Base-by-base conservation (phyloP, 2,888 invertebrate genomes). In the Clanis bilineata region DNA sequence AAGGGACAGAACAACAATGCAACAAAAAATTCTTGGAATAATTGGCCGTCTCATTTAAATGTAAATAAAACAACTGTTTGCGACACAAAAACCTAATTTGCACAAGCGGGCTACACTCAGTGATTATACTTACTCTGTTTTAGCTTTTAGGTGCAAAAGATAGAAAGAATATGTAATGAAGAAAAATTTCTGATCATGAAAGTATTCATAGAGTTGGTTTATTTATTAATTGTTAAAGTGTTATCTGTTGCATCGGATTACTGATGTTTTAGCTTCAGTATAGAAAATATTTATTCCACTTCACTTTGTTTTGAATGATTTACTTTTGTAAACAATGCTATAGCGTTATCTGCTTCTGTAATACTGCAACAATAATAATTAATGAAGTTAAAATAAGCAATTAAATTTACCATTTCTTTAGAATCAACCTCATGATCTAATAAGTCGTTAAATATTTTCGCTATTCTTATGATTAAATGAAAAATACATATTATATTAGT, bases 1-100 rank as follows among this genome's bases (percentile, higher is more conserved):
- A 59, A 59, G 59, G 45, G 45, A 43, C 39, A 56, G 22, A 55
- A 55, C 45, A 51, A 51, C 51, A 51, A 18, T 51, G 51, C 15
- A 18, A 51, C 44, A 44, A 44, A 44, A 22, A 2, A 25, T 51
- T 18, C 9, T 18, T 4, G 47, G 25, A 2, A n/a, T 51, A 28
- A 15, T 51, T 28, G 51, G 18, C 51, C 15, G 32, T 18, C 23
- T 12, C 32, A 18, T 23, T 23, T 28, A 51, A 28, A 28, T 51
- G 51, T 28, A 51, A 51, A 56, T 56, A 56, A 56, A 56, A 10
- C 39, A 39, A 56, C 28, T 28, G 56, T 28, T 25, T 9, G 15
- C 28, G 28, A 23, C 15, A 15, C 47, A 47, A 28, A 44, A 47
- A 47, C 22, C 22, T 7, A 2, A 7, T n/a, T 2, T 9, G 7